Percentiles rank a stretch among this genome's conserved stretches.
Conservation (phyloP, 1,140 invertebrate genomes). For the Diabrotica virgifera region DNA sequence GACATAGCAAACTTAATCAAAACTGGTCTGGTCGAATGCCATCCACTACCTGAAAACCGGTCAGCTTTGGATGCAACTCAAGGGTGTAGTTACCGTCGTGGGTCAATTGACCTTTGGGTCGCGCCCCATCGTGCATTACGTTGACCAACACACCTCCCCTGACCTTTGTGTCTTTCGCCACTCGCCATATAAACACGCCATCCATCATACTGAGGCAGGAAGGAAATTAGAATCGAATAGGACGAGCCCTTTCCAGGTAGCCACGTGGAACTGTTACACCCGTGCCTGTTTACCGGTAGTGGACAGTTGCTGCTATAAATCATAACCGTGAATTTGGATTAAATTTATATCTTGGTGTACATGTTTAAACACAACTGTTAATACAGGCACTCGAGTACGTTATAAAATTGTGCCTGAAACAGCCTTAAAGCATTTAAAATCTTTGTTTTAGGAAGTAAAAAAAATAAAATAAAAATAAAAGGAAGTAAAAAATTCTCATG, state of each 20-base stretch:
- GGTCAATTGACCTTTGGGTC: constrained; percentile 47
- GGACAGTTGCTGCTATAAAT: background rate
- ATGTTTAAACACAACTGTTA: background rate
- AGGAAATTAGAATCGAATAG: constrained; percentile 46
- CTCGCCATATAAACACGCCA: constrained; percentile 50
- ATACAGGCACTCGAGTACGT: too few species aligned
- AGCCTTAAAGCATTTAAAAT: too few species aligned
- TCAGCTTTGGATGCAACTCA: background rate
- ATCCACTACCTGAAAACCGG: constrained; percentile 4
- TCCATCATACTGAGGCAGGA: constrained; percentile 40
- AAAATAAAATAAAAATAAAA: too few species aligned
- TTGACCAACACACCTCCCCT: constrained; percentile 48
- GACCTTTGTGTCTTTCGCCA: constrained; percentile 47
- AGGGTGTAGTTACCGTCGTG: constrained; percentile 28
- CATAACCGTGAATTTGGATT: constrained; percentile 1
- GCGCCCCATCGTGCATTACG: constrained; percentile 44
- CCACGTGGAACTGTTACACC: constrained; percentile 10
- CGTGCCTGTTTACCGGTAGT: background rate
- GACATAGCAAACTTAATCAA: constrained; percentile 19
- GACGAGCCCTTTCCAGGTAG: constrained; percentile 20
- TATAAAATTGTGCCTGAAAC: too few species aligned
- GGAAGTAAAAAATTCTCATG: too few species aligned
- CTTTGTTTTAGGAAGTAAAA: too few species aligned
- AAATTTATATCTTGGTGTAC: background rate
- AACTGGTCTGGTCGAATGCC: background rate